Base-by-base conservation (phyloP, 2,113 vertebrate species). In the Stomatorhinus ivindoensis region DNA sequence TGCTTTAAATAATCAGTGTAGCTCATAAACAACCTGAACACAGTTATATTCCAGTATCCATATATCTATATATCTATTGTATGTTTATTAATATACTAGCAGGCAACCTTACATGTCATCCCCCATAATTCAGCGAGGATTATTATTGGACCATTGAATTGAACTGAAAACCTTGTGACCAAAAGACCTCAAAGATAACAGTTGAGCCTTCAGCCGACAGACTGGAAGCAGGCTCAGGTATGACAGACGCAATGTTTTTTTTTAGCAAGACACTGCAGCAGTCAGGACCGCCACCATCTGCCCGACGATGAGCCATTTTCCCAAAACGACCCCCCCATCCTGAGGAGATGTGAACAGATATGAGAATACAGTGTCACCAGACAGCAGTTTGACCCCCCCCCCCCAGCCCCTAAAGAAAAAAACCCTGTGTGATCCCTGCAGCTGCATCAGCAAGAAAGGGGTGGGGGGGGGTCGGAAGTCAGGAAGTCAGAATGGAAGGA, bases 281-380 rank as follows among this genome's bases (percentile, higher is more conserved):
- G 4, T 35, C 11, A 39, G 31, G 31, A 76, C 13, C 17, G 11
- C 69, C 69, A 13, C 31, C 15, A 39, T 17, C 31, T 15, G 69
- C 35, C 15, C 42, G 35, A 19, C 35, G 17, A 42, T 42, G 73
- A 35, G 35, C 4, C 73, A 80, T 42, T 39, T 76, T 76, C 69
- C 61, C 69, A 17, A 80, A 80, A 80, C 17, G 13, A 42, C 15
- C 11, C 17, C n/a, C 27, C 47, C 1, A 17, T 39, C 19, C 11
- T 87, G 35, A n/a, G 6, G 11, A 55, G 39, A 42, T 21, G 15
- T 9, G 39, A n/a, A 42, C 55, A 65, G 87, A 87, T 87, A 61
- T 58, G 87, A 65, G 55, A 87, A 65, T 87, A 65, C 15, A 61
- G 87, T 17, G 10, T 87, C 35, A 39, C 46, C 65, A 90, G 46